These are phyloP conservation scores for Penaeus chinensis DNA, from an alignment of 1,140 invertebrate species.

Conservation along the genomic window DNA sequence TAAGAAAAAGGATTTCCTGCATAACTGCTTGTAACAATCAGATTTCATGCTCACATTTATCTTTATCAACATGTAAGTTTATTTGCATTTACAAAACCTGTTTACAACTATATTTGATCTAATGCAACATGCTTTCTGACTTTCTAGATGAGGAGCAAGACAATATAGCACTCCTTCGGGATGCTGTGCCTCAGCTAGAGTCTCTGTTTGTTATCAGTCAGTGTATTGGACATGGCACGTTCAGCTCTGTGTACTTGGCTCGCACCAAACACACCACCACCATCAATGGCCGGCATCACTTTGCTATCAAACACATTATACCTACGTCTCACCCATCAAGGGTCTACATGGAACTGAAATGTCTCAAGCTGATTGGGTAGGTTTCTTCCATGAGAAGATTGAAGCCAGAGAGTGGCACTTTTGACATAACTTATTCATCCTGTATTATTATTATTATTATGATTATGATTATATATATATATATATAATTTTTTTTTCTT, in stretches of 20 bases:
- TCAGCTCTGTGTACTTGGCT: slow-evolving; percentile 61
- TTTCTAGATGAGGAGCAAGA: slow-evolving; percentile 47
- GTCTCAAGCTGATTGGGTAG: slow-evolving; percentile 55
- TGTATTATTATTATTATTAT: too few relatives aligned
- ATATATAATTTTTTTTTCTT: too few relatives aligned
- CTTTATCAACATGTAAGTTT: too few relatives aligned
- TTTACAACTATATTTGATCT: too few relatives aligned
- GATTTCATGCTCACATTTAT: too few relatives aligned
- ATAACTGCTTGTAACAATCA: too few relatives aligned
- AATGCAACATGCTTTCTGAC: too few relatives aligned
- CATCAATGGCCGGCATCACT: slow-evolving; percentile 46
- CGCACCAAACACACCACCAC: slow-evolving; percentile 46
- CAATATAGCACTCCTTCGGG: slow-evolving; percentile 46
- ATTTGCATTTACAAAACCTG: neutral
- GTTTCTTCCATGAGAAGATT: neutral
- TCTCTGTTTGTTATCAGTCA: slow-evolving; percentile 47
- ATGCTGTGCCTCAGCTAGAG: slow-evolving; percentile 56
- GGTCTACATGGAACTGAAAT: slow-evolving; percentile 61
- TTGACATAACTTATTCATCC: too few relatives aligned
- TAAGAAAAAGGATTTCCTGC: too few relatives aligned
- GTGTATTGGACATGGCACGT: slow-evolving; percentile 60
- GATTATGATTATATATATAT: too few relatives aligned
- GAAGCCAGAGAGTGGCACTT: too few relatives aligned
- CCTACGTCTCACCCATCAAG: slow-evolving; percentile 62
- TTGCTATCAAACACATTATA: slow-evolving; percentile 62